A percentile compares a stretch with the other conserved stretches of the same genome.
Evolutionary conservation across 2,113 vertebrate genomes (phyloP).

Genomic region (Hassar affinis): DNA sequence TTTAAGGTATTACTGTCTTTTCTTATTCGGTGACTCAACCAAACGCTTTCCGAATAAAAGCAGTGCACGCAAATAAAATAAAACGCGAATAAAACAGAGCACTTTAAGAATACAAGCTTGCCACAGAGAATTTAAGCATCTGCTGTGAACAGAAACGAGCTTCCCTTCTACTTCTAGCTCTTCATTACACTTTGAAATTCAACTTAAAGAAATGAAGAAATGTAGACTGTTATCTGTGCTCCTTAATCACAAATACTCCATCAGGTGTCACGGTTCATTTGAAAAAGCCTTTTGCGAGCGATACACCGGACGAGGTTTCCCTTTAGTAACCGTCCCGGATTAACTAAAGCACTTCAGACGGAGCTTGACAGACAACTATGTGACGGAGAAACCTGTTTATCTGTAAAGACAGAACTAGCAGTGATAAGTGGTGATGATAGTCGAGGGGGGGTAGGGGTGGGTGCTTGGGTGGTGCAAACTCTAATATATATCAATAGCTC

Average conservation of each 20-base stretch:
- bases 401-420: background rate
- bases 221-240: background rate
- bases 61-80: too few relatives aligned
- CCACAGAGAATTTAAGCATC: background rate
- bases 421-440: background rate
- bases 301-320: background rate
- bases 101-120: background rate
- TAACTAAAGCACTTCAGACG: background rate
- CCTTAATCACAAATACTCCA: background rate
- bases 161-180: background rate
- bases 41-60: too few relatives aligned
- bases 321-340: background rate
- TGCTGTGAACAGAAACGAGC: background rate
- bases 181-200: background rate
- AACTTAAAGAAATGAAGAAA: background rate
- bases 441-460: background rate
- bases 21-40: background rate
- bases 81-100: too few relatives aligned
- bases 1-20: background rate
- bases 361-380: background rate
- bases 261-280: background rate
- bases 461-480: too few relatives aligned
- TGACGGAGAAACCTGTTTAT: background rate
- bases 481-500: background rate
- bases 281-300: background rate